Evolutionary conservation across 2,888 invertebrate genomes (phyloP).

Genomic region (Fragum sueziense): DNA sequence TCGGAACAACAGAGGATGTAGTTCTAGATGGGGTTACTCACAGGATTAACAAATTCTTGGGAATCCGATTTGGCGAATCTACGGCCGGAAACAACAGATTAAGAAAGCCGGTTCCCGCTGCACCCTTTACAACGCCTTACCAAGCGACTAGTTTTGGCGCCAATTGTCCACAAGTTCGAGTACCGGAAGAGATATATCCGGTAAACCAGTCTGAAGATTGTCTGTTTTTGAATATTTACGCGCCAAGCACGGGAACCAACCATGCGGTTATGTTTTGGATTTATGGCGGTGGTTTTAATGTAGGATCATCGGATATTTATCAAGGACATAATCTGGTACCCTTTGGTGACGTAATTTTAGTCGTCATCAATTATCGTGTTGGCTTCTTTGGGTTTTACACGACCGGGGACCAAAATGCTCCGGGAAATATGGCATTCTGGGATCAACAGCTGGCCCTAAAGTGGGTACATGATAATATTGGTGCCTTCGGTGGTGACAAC

Average conservation of each 20-base stretch:
- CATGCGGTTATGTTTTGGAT: conserved; percentile 93
- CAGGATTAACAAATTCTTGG: conserved; percentile 21
- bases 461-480: conserved; percentile 96
- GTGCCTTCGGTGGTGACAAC: conserved; percentile 70
- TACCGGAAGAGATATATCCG: conserved; percentile 1
- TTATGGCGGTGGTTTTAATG: conserved; percentile 96
- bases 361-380: conserved; percentile 94
- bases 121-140: neutral
- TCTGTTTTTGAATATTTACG: conserved; percentile 96
- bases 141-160: conserved; percentile 18
- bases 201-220: conserved; percentile 89
- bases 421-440: conserved; percentile 95
- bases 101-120: conserved; percentile 20
- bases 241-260: conserved; percentile 84
- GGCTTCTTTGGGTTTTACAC: conserved; percentile 97
- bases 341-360: conserved; percentile 94
- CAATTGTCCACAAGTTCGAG: conserved; percentile 18
- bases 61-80: conserved; percentile 30
- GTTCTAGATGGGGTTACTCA: conserved; percentile 2
- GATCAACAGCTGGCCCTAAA: conserved; percentile 96
- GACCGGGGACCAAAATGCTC: conserved; percentile 89
- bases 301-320: conserved; percentile 91
- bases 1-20: conserved; percentile 1
- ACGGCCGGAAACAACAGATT: conserved; percentile 27
- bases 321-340: conserved; percentile 88